phyloP scores from a whole-genome alignment of 2,888 invertebrate species.

The Habrosyne pyritoides region DNA sequence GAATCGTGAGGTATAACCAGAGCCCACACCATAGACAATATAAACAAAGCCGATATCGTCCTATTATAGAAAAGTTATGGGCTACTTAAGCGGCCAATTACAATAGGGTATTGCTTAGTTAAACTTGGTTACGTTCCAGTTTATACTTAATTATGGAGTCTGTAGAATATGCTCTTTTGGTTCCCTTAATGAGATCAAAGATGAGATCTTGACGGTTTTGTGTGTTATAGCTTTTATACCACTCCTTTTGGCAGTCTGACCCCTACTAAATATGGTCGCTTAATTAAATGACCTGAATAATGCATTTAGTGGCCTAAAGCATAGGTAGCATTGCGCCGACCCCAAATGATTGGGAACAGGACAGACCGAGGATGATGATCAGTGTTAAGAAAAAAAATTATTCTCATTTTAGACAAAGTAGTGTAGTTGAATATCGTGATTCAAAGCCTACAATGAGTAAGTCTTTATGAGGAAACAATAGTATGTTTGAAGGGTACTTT shows the following conservation, averaged over 20 bases:
- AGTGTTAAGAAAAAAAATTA: too few species aligned
- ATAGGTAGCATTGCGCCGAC: too few species aligned
- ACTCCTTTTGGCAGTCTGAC: neutral
- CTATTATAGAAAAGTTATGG: slow-evolving; percentile 60
- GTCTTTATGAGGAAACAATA: too few species aligned
- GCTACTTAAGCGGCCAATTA: slow-evolving; percentile 60
- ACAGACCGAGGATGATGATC: too few species aligned
- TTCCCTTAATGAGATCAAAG: slow-evolving; percentile 13
- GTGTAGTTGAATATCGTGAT: too few species aligned
- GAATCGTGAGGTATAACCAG: slow-evolving; percentile 40
- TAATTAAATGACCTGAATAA: too few species aligned
- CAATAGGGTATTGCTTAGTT: slow-evolving; percentile 35
- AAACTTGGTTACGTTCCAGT: slow-evolving; percentile 33
- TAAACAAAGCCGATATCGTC: slow-evolving; percentile 52
- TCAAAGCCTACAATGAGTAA: too few species aligned
- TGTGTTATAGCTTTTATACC: neutral
- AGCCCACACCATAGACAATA: slow-evolving; percentile 39
- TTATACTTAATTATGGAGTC: slow-evolving; percentile 40
- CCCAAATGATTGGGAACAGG: too few species aligned
- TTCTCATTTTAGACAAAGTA: too few species aligned
- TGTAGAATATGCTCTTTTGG: slow-evolving; percentile 27
- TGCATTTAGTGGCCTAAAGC: too few species aligned
- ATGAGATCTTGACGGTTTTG: slow-evolving; percentile 2
- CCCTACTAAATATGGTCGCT: neutral
- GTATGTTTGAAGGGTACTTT: too few species aligned